Conservation (phyloP, 2,797 vertebrate genomes). For the Chelmon rostratus region DNA sequence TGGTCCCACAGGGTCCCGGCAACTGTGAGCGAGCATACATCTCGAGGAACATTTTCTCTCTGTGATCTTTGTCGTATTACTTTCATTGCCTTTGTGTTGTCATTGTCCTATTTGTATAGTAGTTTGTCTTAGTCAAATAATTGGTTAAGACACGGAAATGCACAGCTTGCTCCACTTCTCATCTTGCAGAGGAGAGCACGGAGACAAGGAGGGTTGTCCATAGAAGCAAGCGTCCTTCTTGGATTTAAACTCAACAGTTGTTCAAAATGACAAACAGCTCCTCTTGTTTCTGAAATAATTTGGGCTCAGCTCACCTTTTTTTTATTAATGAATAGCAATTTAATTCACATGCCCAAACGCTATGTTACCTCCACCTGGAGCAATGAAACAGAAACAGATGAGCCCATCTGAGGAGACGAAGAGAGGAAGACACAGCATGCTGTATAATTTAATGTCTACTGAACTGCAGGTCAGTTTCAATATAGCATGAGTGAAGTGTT, state of each 20-base stretch:
- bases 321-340: slow-evolving; percentile 53
- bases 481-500: slow-evolving; percentile 81
- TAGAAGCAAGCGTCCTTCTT: neutral
- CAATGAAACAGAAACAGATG: slow-evolving; percentile 37
- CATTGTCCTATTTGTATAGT: slow-evolving; percentile 75
- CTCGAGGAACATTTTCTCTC: slow-evolving; percentile 56
- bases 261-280: slow-evolving; percentile 20
- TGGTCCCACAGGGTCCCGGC: slow-evolving; percentile 74
- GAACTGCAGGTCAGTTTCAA: slow-evolving; percentile 82
- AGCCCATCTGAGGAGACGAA: slow-evolving; percentile 31
- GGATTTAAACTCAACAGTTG: slow-evolving; percentile 22
- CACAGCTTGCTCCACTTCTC: slow-evolving; percentile 49
- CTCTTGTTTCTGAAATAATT: slow-evolving; percentile 40
- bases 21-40: slow-evolving; percentile 68
- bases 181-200: neutral
- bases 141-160: slow-evolving; percentile 54
- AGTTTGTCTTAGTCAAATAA: slow-evolving; percentile 75
- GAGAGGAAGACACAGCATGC: slow-evolving; percentile 46
- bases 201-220: neutral
- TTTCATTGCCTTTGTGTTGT: slow-evolving; percentile 74
- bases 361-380: slow-evolving; percentile 37
- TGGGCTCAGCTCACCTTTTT: slow-evolving; percentile 36
- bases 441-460: slow-evolving; percentile 75
- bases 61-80: slow-evolving; percentile 70
- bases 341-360: slow-evolving; percentile 45